These are phyloP conservation scores for Tinamus guttatus DNA, from an alignment of 2,113 vertebrate genomes.

Conservation along the genomic window DNA sequence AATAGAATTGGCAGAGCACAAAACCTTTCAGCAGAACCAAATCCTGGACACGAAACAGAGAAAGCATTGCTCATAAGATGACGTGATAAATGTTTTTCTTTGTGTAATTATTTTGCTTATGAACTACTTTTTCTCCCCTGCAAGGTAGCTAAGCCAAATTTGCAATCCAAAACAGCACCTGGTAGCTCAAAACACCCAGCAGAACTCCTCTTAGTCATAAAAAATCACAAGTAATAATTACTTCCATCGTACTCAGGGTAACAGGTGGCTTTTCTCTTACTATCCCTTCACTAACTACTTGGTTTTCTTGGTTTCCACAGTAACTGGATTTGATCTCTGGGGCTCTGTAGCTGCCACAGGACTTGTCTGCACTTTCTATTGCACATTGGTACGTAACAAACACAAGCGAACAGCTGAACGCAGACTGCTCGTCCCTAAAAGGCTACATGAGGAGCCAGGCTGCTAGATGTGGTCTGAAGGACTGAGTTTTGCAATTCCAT, in stretches of 20 bases:
- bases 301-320: slow-evolving; percentile 67
- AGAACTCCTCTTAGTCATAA: background rate
- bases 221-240: background rate
- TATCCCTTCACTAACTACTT: background rate
- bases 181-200: background rate
- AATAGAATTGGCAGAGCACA: background rate
- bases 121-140: background rate
- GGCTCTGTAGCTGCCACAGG: slow-evolving; percentile 89
- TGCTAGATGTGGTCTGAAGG: background rate
- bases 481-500: background rate
- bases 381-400: slow-evolving; percentile 82
- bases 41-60: background rate
- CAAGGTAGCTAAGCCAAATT: background rate
- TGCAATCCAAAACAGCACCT: background rate
- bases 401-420: background rate
- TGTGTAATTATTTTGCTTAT: background rate
- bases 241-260: background rate
- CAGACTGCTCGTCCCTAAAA: background rate
- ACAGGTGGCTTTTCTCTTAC: background rate
- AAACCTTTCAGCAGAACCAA: background rate
- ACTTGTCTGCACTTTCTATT: slow-evolving; percentile 88
- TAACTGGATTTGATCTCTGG: slow-evolving; percentile 91
- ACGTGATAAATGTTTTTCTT: background rate
- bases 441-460: background rate
- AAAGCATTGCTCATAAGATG: background rate